phyloP scores from a whole-genome alignment of 2,797 vertebrate species.

The Poeciliopsis turneri region DNA sequence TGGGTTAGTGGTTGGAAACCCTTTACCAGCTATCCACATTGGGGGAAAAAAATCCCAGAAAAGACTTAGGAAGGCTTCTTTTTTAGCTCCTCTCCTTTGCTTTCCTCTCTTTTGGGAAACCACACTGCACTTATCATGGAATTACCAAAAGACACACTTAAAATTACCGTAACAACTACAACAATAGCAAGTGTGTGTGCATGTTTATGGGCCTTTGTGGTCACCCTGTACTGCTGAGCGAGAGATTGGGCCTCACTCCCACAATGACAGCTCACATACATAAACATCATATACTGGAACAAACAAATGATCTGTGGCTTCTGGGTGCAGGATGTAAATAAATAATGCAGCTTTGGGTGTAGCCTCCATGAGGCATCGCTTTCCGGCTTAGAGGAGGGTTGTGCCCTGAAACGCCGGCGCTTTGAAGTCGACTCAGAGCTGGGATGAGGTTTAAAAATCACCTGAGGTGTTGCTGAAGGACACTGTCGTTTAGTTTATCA shows the following conservation, averaged over 20 bases:
- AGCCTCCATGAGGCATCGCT: constrained; percentile 39
- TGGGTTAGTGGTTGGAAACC: neutral
- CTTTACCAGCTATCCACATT: neutral
- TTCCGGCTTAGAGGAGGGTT: constrained; percentile 36
- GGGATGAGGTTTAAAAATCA: constrained; percentile 32
- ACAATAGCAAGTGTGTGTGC: constrained; percentile 21
- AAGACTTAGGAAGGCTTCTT: neutral
- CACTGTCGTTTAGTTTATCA: constrained; percentile 24
- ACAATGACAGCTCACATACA: neutral
- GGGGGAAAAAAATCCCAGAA: neutral
- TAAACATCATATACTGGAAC: constrained; percentile 4
- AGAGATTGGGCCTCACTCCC: neutral
- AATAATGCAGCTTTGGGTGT: constrained; percentile 56
- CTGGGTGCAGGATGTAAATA: constrained; percentile 42
- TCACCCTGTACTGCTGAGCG: constrained; percentile 21
- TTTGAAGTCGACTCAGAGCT: constrained; percentile 47
- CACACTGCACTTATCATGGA: constrained; percentile 13
- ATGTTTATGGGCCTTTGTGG: constrained; percentile 10
- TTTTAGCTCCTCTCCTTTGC: neutral
- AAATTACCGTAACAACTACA: constrained; percentile 33
- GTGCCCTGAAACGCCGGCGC: constrained; percentile 42
- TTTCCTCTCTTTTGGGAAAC: neutral
- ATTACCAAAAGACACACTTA: constrained; percentile 25
- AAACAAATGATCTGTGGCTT: constrained; percentile 16
- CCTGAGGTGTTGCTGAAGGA: constrained; percentile 25